These are phyloP conservation scores for Nothocercus nigrocapillus DNA, from an alignment of 2,113 vertebrate species.

Conservation along the genomic window DNA sequence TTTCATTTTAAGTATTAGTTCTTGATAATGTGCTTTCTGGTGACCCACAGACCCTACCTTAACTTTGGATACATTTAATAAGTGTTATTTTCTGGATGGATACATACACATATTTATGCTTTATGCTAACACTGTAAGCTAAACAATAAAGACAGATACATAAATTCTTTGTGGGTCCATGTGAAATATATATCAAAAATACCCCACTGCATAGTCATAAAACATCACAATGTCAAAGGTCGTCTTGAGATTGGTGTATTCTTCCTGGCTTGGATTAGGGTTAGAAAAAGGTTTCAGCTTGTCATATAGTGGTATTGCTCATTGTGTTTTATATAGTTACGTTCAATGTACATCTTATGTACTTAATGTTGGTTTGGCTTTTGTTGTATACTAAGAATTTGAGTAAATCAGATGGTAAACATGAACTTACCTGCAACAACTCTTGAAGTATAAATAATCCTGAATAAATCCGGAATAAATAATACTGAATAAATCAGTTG, in stretches of 20 bases:
- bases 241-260: background rate
- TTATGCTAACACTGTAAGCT: background rate
- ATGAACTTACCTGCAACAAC: background rate
- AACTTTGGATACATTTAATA: background rate
- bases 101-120: background rate
- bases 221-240: background rate
- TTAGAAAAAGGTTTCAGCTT: background rate
- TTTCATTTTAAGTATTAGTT: background rate
- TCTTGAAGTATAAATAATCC: background rate
- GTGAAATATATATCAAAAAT: background rate
- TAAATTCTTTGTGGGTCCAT: background rate
- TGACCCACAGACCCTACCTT: background rate
- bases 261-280: background rate
- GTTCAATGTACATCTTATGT: no score
- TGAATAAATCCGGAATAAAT: background rate
- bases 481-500: background rate
- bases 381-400: background rate
- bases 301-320: background rate
- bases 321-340: background rate
- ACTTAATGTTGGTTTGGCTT: background rate
- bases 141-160: background rate
- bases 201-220: background rate
- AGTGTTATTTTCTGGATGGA: background rate
- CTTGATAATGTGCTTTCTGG: accelerated
- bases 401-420: background rate